phyloP scores from a whole-genome alignment of 37 sponge, comb jelly and placozoan genomes.

The Bolinopsis microptera region DNA sequence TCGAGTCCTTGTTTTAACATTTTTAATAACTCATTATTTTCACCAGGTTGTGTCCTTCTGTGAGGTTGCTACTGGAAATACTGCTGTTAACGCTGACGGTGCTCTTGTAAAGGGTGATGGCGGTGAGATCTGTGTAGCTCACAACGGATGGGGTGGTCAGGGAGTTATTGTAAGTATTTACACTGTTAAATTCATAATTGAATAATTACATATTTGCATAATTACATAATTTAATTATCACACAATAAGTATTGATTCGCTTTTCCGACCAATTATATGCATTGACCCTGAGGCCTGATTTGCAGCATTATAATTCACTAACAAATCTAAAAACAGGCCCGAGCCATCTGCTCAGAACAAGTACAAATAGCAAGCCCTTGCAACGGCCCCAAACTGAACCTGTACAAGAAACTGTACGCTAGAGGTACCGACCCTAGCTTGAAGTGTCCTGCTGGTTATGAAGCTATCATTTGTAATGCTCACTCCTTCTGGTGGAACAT shows the following conservation, averaged over 20 bases:
- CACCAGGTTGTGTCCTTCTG: not conserved
- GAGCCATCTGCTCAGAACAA: not conserved
- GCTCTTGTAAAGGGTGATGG: not conserved
- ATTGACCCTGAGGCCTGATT: too few relatives aligned
- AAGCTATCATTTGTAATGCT: not conserved
- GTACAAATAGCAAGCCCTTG: not conserved
- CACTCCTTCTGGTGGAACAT: not conserved
- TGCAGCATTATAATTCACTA: too few relatives aligned
- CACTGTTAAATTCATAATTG: too few relatives aligned
- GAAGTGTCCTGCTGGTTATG: not conserved
- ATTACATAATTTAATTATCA: too few relatives aligned
- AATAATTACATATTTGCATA: too few relatives aligned
- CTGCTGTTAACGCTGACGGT: not conserved
- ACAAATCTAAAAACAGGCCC: too few relatives aligned
- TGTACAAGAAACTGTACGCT: not conserved
- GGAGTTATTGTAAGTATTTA: not conserved
- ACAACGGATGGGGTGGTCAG: not conserved
- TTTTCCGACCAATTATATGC: too few relatives aligned
- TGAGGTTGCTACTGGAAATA: not conserved
- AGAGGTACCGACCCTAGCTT: not conserved
- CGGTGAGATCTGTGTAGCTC: not conserved
- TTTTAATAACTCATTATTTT: too few relatives aligned
- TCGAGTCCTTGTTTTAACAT: too few relatives aligned
- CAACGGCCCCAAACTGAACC: not conserved
- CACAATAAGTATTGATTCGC: too few relatives aligned